Evolutionary conservation across 2,113 vertebrate genomes (phyloP), one percentile per base, ranked within the genome.

Genomic region (Glaucidium brasilianum): DNA sequence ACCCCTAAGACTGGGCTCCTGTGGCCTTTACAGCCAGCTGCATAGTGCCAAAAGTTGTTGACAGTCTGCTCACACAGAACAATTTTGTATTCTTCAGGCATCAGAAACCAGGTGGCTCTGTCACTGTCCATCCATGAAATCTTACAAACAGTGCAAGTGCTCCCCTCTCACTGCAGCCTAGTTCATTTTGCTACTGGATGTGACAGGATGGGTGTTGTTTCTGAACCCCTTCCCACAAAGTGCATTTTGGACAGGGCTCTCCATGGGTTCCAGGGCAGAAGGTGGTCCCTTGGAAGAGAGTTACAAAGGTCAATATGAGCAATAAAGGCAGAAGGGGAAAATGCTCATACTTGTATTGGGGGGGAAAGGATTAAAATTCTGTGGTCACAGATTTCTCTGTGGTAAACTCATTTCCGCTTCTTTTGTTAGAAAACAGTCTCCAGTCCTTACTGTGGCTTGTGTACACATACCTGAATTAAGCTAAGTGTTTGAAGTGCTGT

Each of bases 341-440:
- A 52, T 18, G 23, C 14, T 49, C 0, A 0, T 52, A 20, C 21
- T n/a, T 6, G 9, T 53, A 9, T 12, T 53, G 17, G 3, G 19
- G 37, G 60, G 29, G 34, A 60, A 34, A 34, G 34, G 21, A 21
- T 66, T n/a, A 45, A 39, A 60, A 39, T 60, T 68, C 45, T 60
- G 2, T 21, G 37, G 37, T 75, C 29, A 37, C 26, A 45, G 1
- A 59, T 39, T 53, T 75, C 27, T 73, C 39, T 30, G 23, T 25
- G 71, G 39, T 75, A 75, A 89, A 53, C 34, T 60, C 15, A 17
- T 45, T 75, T 67, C 60, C 1, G 0, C 45, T 67, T 55, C 52
- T 67, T 39, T 18, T 74, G 23, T 82, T 53, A 83, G 78, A 60
- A 83, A 75, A 19, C 62, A 45, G 19, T 25, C 53, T 82, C 45